phyloP scores from a whole-genome alignment of 2,797 vertebrate species.

The Anableps anableps region DNA sequence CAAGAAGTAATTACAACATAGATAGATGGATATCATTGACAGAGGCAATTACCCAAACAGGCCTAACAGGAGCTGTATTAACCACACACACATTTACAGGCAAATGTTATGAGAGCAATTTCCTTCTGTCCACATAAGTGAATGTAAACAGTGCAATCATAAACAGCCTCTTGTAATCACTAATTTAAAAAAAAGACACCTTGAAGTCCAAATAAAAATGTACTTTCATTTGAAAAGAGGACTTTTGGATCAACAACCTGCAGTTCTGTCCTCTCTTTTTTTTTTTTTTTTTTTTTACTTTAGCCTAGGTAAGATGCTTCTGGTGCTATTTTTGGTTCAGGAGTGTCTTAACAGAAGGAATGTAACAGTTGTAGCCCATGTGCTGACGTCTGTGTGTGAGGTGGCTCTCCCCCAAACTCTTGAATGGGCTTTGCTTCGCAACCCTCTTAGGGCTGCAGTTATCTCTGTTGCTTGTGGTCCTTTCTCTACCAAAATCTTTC shows the following conservation, averaged over 20 bases:
- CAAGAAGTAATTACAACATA: conserved; percentile 73
- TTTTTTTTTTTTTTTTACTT: too few relatives aligned
- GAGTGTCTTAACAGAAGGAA: not conserved
- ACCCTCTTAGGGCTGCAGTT: not conserved
- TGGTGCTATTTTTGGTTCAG: not conserved
- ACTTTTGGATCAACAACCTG: not conserved
- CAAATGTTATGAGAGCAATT: conserved; percentile 30
- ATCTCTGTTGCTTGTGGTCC: not conserved
- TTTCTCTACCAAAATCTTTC: not conserved
- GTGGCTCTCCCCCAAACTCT: not conserved
- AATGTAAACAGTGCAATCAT: conserved; percentile 12
- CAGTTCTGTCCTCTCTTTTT: not conserved
- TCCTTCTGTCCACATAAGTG: conserved; percentile 26
- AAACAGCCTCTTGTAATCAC: conserved; percentile 1
- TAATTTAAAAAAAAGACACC: not conserved
- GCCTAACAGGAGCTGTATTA: conserved; percentile 59
- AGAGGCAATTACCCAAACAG: conserved; percentile 65
- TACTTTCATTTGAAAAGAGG: not conserved
- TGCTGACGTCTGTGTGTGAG: not conserved
- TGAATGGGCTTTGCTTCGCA: not conserved
- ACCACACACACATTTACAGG: conserved; percentile 54
- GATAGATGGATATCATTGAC: conserved; percentile 74
- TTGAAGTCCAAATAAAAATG: not conserved
- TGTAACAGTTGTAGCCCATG: not conserved
- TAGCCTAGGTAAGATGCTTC: not conserved